Percentiles rank a stretch among this genome's conserved stretches.
Evolutionary conservation across 2,888 invertebrate species (phyloP).

Genomic region (Tanypteryx hageni): DNA sequence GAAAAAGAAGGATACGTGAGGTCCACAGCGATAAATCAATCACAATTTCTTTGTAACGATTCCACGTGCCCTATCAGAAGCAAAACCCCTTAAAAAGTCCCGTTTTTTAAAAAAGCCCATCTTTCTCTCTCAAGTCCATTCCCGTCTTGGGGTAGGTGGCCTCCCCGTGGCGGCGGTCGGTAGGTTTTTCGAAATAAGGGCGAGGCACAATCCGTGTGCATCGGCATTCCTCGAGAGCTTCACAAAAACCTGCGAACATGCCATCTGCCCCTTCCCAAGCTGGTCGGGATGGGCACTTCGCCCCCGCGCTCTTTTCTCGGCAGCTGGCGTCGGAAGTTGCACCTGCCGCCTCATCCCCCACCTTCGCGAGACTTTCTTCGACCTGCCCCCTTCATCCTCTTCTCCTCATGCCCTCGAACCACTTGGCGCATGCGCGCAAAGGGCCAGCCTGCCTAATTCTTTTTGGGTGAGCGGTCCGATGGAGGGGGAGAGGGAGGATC

Average conservation of each 20-base stretch:
- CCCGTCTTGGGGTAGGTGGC: constrained; percentile 22
- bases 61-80: constrained; percentile 1
- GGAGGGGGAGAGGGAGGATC: too few species aligned
- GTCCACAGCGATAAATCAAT: not conserved
- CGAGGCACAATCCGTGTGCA: constrained; percentile 25
- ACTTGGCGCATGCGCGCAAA: not conserved
- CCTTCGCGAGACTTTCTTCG: too few species aligned
- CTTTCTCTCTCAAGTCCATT: not conserved
- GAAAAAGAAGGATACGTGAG: not conserved
- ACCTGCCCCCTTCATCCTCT: not conserved
- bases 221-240: constrained; percentile 15
- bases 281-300: constrained; percentile 4
- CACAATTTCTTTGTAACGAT: not conserved
- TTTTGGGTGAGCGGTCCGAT: too few species aligned
- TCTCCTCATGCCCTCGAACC: not conserved
- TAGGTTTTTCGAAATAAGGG: not conserved
- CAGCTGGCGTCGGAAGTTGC: constrained; percentile 22
- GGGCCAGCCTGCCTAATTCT: not conserved
- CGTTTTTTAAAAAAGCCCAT: not conserved
- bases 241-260: constrained; percentile 18
- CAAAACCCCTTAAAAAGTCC: not conserved
- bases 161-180: not conserved
- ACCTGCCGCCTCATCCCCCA: constrained; percentile 4
- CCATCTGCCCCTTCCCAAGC: not conserved
- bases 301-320: not conserved